Evolutionary conservation across 2,888 invertebrate genomes (phyloP).

Genomic region (Chirona hameri): DNA sequence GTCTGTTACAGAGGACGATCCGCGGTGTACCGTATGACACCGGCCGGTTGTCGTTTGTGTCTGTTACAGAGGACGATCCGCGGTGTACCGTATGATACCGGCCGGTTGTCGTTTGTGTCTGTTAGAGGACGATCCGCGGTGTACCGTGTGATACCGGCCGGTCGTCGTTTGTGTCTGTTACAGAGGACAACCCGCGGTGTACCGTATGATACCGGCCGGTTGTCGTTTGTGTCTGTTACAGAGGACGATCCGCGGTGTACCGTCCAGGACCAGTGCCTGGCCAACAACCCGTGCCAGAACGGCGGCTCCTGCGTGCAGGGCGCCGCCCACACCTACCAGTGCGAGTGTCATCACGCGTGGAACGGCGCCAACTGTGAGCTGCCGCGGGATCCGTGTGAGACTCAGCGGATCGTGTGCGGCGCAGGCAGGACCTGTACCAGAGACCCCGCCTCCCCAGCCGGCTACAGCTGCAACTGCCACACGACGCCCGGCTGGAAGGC

Average conservation of each 20-base stretch:
- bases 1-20: neutral
- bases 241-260: constrained; percentile 1
- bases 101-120: no score
- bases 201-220: no score
- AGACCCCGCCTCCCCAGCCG: neutral
- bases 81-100: neutral
- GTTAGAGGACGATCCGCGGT: constrained; percentile 3
- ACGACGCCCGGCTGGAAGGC: neutral
- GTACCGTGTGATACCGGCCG: neutral
- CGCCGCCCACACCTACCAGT: neutral
- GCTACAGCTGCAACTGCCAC: constrained; percentile 30
- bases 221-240: neutral
- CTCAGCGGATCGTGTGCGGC: neutral
- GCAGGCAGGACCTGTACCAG: neutral
- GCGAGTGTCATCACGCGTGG: constrained; percentile 1
- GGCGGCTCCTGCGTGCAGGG: neutral
- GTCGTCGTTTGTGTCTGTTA: no score
- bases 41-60: no score
- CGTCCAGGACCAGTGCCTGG: neutral
- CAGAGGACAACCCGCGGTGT: constrained; percentile 13
- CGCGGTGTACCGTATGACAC: neutral
- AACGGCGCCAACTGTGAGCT: neutral
- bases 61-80: neutral
- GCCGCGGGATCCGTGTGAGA: neutral
- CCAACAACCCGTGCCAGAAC: constrained; percentile 23